Evolutionary conservation across 30 jellyfish, hydroid and myxozoan genomes (phyloP).

Genomic region (Aurelia coerulea): DNA sequence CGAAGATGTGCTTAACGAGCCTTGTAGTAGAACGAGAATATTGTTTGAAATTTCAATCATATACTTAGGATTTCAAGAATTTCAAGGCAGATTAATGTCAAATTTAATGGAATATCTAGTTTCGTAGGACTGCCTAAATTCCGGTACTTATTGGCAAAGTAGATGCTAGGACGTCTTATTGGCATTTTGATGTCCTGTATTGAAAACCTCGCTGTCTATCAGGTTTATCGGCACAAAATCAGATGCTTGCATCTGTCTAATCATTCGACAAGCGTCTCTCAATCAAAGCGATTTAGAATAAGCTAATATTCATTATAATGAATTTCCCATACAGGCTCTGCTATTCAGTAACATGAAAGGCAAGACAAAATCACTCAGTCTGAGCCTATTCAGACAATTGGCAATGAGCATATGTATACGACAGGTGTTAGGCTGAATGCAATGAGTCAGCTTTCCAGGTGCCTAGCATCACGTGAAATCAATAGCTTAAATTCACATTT

Average conservation of each 20-base stretch:
- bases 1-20: too few species aligned
- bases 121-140: too few species aligned
- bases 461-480: conserved; percentile 13
- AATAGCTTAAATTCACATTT: not conserved
- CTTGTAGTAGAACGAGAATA: too few species aligned
- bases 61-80: too few species aligned
- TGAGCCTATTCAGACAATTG: conserved; percentile 37
- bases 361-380: conserved; percentile 4
- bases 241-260: not conserved
- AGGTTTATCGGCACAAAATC: too few species aligned
- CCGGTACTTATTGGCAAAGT: too few species aligned
- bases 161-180: too few species aligned
- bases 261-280: conserved; percentile 4
- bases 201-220: too few species aligned
- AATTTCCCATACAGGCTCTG: conserved; percentile 7
- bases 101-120: too few species aligned
- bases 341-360: conserved; percentile 5
- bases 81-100: too few species aligned
- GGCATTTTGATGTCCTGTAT: too few species aligned
- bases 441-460: conserved; percentile 61
- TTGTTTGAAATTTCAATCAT: too few species aligned
- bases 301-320: conserved; percentile 4
- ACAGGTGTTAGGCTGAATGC: conserved; percentile 49
- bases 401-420: not conserved
- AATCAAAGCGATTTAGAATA: not conserved